A percentile compares a stretch with the other conserved stretches of the same genome.
These are phyloP conservation scores for Diachasmimorpha longicaudata DNA, from an alignment of 1,140 invertebrate species.

Conservation along the genomic window DNA sequence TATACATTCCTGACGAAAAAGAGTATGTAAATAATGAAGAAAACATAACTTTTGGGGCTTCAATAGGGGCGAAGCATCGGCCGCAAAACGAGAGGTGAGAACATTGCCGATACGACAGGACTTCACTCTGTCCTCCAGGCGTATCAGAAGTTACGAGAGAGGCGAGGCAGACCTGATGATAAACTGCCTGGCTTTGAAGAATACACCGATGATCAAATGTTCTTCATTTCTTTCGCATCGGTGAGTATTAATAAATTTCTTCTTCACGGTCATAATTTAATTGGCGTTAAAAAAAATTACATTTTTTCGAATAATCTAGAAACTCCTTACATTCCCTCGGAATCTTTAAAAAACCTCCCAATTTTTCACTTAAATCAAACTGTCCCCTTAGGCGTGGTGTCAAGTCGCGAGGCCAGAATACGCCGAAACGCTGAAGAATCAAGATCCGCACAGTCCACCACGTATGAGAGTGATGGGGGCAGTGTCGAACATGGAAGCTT, in stretches of 20 bases:
- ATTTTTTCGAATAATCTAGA: no score
- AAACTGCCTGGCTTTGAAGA: conserved; percentile 57
- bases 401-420: conserved; percentile 58
- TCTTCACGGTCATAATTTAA: background rate
- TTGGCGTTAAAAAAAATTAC: no score
- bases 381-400: conserved; percentile 49
- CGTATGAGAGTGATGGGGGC: conserved; percentile 70
- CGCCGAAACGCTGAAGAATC: conserved; percentile 51
- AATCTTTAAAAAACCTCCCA: no score
- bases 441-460: conserved; percentile 63
- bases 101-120: conserved; percentile 66
- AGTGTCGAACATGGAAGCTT: conserved; percentile 71
- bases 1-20: background rate
- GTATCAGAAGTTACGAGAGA: conserved; percentile 27
- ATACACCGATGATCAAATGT: conserved; percentile 53
- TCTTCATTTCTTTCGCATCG: conserved; percentile 63
- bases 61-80: background rate
- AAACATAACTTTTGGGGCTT: background rate
- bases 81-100: conserved; percentile 8
- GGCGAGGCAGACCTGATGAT: conserved; percentile 2
- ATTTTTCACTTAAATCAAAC: background rate
- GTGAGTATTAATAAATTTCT: conserved; percentile 36
- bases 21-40: background rate
- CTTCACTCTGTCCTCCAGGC: conserved; percentile 30
- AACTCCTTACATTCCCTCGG: no score